A percentile compares a stretch with the other conserved stretches of the same genome.
These are phyloP conservation scores for Cotesia glomerata DNA, from an alignment of 1,140 invertebrate species.

Conservation along the genomic window DNA sequence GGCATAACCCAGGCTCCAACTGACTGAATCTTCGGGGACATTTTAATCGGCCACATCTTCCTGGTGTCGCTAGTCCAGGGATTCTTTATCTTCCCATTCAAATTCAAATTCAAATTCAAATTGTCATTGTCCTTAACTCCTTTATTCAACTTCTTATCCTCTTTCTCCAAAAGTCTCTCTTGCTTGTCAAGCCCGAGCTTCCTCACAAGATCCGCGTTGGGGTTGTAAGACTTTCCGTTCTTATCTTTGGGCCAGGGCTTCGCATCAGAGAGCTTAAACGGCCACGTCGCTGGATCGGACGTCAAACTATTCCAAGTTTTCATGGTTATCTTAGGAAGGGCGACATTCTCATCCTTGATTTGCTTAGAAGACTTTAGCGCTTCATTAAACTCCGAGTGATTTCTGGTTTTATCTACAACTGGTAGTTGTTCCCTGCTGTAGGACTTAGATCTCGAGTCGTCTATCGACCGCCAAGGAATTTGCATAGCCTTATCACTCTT, in stretches of 20 bases:
- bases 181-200: slow-evolving; percentile 53
- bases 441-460: background rate
- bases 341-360: slow-evolving; percentile 36
- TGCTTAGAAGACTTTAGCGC: slow-evolving; percentile 19
- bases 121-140: background rate
- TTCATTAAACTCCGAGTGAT: slow-evolving; percentile 37
- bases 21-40: slow-evolving; percentile 38
- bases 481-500: background rate
- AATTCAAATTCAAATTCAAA: background rate
- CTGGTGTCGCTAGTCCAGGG: slow-evolving; percentile 9
- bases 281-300: slow-evolving; percentile 56
- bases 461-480: background rate
- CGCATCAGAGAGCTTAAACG: slow-evolving; percentile 49
- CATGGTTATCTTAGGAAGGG: slow-evolving; percentile 51
- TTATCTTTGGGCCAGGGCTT: slow-evolving; percentile 58
- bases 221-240: slow-evolving; percentile 55
- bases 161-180: slow-evolving; percentile 23
- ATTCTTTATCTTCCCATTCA: background rate
- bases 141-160: slow-evolving; percentile 1
- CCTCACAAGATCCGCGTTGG: slow-evolving; percentile 52
- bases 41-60: slow-evolving; percentile 25
- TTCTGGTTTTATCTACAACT: slow-evolving; percentile 31
- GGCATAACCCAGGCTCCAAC: slow-evolving; percentile 42
- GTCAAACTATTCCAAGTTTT: slow-evolving; percentile 57
- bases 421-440: background rate